These are phyloP conservation scores for Buphagus erythrorhynchus DNA, from an alignment of 2,797 vertebrate species.

Conservation along the genomic window DNA sequence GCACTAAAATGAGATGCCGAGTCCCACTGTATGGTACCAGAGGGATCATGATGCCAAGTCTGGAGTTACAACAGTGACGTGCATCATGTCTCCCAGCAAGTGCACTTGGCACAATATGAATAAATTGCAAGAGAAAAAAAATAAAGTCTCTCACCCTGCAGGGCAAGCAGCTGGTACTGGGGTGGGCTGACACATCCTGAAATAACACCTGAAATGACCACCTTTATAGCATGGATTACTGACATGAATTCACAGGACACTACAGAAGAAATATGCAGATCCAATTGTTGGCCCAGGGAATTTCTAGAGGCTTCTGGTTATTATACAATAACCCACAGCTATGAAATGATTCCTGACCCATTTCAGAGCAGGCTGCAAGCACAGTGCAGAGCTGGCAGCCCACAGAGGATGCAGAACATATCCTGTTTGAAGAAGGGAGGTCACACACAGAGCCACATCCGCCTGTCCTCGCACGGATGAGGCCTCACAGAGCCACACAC, in stretches of 20 bases:
- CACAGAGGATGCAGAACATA: conserved; percentile 7
- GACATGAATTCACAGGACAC: rapidly evolving
- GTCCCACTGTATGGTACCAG: conserved; percentile 43
- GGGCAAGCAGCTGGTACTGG: neutral
- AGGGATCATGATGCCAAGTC: conserved; percentile 43
- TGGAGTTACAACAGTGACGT: neutral
- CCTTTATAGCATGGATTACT: neutral
- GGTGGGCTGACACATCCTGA: neutral
- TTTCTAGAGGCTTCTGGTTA: neutral
- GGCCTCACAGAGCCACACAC: neutral
- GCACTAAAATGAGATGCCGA: neutral
- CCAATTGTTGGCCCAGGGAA: neutral
- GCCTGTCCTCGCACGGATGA: neutral
- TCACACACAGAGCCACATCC: neutral
- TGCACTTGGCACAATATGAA: neutral
- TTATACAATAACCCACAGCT: neutral
- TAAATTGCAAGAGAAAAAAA: neutral
- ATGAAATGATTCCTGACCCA: neutral
- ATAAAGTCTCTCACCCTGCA: neutral
- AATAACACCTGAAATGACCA: neutral
- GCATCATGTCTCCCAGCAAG: neutral
- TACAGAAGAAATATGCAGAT: neutral
- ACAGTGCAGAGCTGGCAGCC: neutral
- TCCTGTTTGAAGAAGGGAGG: conserved; percentile 21
- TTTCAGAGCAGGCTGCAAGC: neutral